These are phyloP conservation scores for human (Homo sapiens) DNA, from an alignment of 2,113 vertebrate species.

Conservation along the genomic window DNA sequence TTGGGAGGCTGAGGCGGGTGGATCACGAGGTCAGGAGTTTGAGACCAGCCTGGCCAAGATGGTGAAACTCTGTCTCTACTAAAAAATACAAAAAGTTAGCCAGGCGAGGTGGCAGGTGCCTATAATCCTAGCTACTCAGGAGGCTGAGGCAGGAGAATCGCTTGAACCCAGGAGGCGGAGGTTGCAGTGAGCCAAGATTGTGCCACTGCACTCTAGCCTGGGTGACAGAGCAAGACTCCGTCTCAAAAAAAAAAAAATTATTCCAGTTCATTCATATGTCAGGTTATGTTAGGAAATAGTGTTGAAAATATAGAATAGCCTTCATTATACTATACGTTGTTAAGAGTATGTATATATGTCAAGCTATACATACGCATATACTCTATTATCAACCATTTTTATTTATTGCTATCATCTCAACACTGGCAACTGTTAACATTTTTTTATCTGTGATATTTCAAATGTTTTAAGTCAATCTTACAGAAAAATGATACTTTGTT, in stretches of 20 bases:
- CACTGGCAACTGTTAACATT: background rate
- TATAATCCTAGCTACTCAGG: no score
- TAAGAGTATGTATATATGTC: background rate
- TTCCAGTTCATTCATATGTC: background rate
- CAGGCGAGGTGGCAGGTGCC: no score
- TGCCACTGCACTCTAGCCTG: no score
- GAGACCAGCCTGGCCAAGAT: no score
- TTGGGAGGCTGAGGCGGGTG: no score
- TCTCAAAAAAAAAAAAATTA: background rate
- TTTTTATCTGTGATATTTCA: background rate
- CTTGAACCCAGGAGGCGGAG: no score
- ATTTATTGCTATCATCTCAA: background rate
- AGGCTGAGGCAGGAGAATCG: no score
- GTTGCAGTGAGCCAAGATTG: no score
- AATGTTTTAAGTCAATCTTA: background rate
- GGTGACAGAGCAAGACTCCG: no score
- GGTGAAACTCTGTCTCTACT: no score
- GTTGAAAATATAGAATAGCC: background rate
- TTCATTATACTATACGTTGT: background rate
- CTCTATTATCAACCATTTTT: background rate
- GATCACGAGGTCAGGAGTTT: no score
- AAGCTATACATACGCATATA: background rate
- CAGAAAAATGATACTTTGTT: background rate
- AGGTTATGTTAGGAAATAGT: background rate
- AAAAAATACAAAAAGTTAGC: no score